Conservation (phyloP, 2,113 vertebrate genomes). For the Sorex araneus region DNA sequence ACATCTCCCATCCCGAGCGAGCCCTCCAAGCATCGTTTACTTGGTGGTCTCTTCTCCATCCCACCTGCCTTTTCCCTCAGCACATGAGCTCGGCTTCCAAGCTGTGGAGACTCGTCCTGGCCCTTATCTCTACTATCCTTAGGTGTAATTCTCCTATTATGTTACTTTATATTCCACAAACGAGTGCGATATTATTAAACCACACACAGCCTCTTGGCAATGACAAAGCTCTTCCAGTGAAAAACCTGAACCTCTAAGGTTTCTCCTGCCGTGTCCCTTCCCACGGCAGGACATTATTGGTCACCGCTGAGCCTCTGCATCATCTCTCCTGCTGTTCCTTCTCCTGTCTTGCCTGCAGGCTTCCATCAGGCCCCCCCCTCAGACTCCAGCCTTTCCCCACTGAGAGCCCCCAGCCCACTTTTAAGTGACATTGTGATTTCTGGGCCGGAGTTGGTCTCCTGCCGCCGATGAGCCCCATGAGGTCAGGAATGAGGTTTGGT, state of each 20-base stretch:
- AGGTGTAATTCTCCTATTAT: too few relatives aligned
- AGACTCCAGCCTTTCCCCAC: background rate
- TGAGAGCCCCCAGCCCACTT: background rate
- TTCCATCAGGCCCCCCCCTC: background rate
- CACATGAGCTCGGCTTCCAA: too few relatives aligned
- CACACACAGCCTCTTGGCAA: conserved; percentile 3
- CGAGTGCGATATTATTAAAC: background rate
- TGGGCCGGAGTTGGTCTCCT: background rate
- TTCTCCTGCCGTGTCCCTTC: too few relatives aligned
- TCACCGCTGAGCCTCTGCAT: background rate
- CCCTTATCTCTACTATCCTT: too few relatives aligned
- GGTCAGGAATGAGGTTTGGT: background rate
- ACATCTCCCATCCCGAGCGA: too few relatives aligned
- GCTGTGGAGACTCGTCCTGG: too few relatives aligned
- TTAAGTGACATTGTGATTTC: background rate
- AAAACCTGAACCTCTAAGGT: background rate
- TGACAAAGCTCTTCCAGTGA: background rate
- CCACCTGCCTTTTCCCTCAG: too few relatives aligned
- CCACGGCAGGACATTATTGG: background rate
- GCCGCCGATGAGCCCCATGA: background rate
- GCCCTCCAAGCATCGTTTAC: too few relatives aligned
- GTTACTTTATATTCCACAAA: too few relatives aligned
- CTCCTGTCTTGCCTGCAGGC: background rate
- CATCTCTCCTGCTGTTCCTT: background rate
- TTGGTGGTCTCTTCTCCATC: too few relatives aligned